phyloP scores from a whole-genome alignment of 1,140 invertebrate species.

The Phymorhynchus buccinoides region DNA sequence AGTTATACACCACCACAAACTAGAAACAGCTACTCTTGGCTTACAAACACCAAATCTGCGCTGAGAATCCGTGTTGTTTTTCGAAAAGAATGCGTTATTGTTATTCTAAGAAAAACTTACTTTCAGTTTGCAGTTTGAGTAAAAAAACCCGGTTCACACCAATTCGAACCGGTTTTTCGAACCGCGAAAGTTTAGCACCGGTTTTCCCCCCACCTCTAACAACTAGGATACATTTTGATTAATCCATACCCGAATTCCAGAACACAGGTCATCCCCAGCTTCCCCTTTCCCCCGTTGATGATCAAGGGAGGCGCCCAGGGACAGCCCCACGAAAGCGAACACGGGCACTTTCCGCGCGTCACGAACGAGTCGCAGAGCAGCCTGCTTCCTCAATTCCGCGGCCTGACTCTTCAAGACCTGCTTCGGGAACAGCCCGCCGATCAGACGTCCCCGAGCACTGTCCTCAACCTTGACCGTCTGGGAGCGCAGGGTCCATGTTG shows the following conservation, averaged over 20 bases:
- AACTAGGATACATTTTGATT: not conserved
- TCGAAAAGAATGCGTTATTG: too few species aligned
- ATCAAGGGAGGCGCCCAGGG: constrained; percentile 25
- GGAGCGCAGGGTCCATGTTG: not conserved
- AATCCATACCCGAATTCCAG: constrained; percentile 41
- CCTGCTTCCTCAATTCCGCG: constrained; percentile 46
- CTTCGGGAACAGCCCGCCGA: constrained; percentile 31
- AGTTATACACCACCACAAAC: too few species aligned
- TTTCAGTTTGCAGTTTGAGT: too few species aligned
- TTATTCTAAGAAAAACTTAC: too few species aligned
- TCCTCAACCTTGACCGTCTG: constrained; percentile 3
- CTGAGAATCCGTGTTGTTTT: too few species aligned
- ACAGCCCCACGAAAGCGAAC: constrained; percentile 48
- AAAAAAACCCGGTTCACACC: too few species aligned
- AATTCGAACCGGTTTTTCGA: too few species aligned
- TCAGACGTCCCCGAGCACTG: not conserved
- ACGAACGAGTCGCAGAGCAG: constrained; percentile 44
- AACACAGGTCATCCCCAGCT: constrained; percentile 37
- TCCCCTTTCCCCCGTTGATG: constrained; percentile 1
- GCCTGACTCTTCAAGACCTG: constrained; percentile 37
- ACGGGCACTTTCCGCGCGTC: constrained; percentile 43
- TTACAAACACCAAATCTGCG: too few species aligned
- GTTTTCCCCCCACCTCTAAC: not conserved
- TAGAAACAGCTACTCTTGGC: too few species aligned
- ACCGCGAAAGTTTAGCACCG: too few species aligned